Percentiles rank a stretch among this genome's conserved stretches.
phyloP scores from a whole-genome alignment of 2,888 invertebrate species.

The Hypsopygia costalis region DNA sequence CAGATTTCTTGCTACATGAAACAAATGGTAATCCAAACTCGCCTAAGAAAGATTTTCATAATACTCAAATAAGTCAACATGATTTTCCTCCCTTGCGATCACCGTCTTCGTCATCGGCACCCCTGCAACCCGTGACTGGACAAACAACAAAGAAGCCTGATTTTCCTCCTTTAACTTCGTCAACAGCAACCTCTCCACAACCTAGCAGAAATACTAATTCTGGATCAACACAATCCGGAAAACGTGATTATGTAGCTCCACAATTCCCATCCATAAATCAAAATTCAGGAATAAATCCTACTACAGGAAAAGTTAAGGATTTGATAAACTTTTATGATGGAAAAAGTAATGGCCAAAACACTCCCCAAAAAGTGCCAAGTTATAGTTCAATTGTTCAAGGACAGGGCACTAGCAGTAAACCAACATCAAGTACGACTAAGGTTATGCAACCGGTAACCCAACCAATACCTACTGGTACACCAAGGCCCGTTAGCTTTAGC shows the following conservation, averaged over 20 bases:
- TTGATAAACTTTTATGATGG: constrained; percentile 60
- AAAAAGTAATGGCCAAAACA: constrained; percentile 33
- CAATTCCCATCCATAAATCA: constrained; percentile 38
- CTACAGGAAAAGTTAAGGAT: constrained; percentile 58
- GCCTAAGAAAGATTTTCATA: constrained; percentile 36
- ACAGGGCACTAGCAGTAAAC: constrained; percentile 27
- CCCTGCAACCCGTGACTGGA: constrained; percentile 17
- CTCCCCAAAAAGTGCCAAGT: constrained; percentile 46
- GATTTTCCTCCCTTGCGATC: constrained; percentile 34
- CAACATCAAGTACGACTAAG: constrained; percentile 20
- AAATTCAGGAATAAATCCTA: constrained; percentile 27
- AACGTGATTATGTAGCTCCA: constrained; percentile 55
- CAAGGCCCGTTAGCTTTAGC: constrained; percentile 57
- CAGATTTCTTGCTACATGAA: constrained; percentile 66
- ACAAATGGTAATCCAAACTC: constrained; percentile 32
- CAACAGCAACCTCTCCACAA: neutral
- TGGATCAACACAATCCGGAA: constrained; percentile 23
- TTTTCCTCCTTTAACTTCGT: constrained; percentile 8
- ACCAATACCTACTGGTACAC: constrained; percentile 25
- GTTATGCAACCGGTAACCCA: constrained; percentile 21
- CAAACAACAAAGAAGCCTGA: constrained; percentile 13
- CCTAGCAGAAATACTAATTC: neutral
- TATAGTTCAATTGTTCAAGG: constrained; percentile 61
- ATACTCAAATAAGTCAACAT: constrained; percentile 17
- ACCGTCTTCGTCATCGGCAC: constrained; percentile 15